Base-by-base conservation (phyloP, 2,113 vertebrate species). In the Ardeotis arabs region DNA sequence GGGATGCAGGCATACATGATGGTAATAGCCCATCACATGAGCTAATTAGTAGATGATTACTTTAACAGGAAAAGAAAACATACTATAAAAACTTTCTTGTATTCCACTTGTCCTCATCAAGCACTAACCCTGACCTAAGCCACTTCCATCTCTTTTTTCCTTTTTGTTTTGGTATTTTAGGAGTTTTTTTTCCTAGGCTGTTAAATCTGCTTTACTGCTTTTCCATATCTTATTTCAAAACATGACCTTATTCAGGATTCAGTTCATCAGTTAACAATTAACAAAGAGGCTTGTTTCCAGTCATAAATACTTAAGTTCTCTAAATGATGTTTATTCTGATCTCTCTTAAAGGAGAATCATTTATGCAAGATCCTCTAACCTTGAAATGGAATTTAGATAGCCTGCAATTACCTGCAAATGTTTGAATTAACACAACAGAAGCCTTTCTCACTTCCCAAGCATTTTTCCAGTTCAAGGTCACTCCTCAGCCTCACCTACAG, bases 171-270 rank as follows among this genome's bases (percentile, higher is more conserved):
- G 59, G 28, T 68, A 15, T 72, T 75, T 94, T 45, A 84, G 8
- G 19, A 33, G 6, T 56, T 25, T 59, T 79, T 84, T 62, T 58
- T 44, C 64, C 39, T 67, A 24, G 63, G 3, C 29, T 93, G 21
- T 58, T 93, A 75, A 58, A 59, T 63, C 39, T 82, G 23, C 72
- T 88, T 91, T 87, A 60, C 15, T 81, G 44, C 35, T 94, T 85
- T 95, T 93, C 74, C 6, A 2, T 82, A 82, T 74, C 60, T 86
- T 79, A 31, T 87, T 94, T 93, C 93, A 94, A 90, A 95, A 92
- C 1, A 17, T 50, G 87, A 88, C 76, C 86, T 95, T 80, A 82
- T 1, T 9, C 33, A 58, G 68, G 63, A 94, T 67, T 93, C 68
- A 56, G 39, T 64, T 92, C 39, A 73, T 87, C 84, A 84, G 58